Evolutionary conservation across 92 coral and sea anemone genomes (phyloP), one percentile per base, ranked within the genome.

Genomic region (Epizoanthus illoricatus): DNA sequence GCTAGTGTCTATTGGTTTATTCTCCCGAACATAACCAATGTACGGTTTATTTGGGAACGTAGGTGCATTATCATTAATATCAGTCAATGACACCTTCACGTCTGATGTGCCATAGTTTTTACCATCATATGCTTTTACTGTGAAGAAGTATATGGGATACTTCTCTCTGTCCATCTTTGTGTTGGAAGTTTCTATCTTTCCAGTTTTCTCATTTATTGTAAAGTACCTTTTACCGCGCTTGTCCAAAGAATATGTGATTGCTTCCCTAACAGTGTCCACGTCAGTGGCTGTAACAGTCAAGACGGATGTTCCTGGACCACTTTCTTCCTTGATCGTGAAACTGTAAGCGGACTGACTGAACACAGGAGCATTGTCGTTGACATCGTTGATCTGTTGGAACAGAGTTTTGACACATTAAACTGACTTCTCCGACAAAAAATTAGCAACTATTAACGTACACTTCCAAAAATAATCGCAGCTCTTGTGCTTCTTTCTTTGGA

Each of bases 21-120:
- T 84, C 68, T 95, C 98, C 36, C 80, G 73, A 9, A 95, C 92
- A 60, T 89, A 93, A 1, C 98, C 98, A 2, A 89, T 70, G 24
- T 95, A 95, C n/a, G 91, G 88, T 47, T 88, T 74, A 79, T 76
- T 90, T 3, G 98, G 97, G 65, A 95, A 95, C 62, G 76, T 65
- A 15, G 98, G 98, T 23, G 83, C 81, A 45, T 86, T 85, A 83
- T 95, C 97, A 74, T 95, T 95, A 10, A 79, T 75, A 71, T 95
- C 98, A 0, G 78, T 68, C 36, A 95, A 64, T 18, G 70, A 80
- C 28, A 95, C 92, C 45, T 87, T 71, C 0, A 95, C 90, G 47
- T 89, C 84, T 8, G 97, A 88, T 23, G 74, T 39, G 55, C 97
- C 97, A 6, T 59, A 76, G 79, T 81, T 85, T 6, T 75, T 80